phyloP scores from a whole-genome alignment of 2,113 vertebrate genomes.

The Colistium nudipinnis region DNA sequence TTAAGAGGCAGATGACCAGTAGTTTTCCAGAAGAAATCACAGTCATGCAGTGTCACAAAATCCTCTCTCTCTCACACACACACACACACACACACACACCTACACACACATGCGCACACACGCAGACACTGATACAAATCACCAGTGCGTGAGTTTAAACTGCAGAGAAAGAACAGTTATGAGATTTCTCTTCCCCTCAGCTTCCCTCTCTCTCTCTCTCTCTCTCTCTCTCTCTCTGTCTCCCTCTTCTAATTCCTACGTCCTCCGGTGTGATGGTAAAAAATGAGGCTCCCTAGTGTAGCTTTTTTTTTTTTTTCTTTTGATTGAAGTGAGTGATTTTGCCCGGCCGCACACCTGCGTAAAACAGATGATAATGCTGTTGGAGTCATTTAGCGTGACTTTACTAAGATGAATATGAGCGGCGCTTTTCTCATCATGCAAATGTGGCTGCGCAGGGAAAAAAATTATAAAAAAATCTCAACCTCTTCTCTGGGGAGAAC shows the following conservation, averaged over 20 bases:
- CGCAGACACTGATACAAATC: slow-evolving; percentile 33
- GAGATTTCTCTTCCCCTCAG: slow-evolving; percentile 35
- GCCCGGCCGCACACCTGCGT: slow-evolving; percentile 88
- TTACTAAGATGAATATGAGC: slow-evolving; percentile 87
- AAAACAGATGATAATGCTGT: slow-evolving; percentile 94
- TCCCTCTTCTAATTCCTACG: slow-evolving; percentile 80
- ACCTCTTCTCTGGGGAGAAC: slow-evolving; percentile 54
- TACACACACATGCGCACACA: slow-evolving; percentile 13
- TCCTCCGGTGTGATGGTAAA: slow-evolving; percentile 86
- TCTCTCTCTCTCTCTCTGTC: slow-evolving; percentile 24
- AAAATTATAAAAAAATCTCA: slow-evolving; percentile 59
- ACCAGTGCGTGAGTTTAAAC: slow-evolving; percentile 41
- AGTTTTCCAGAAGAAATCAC: not conserved
- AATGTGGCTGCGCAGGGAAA: slow-evolving; percentile 78
- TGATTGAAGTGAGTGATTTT: slow-evolving; percentile 95
- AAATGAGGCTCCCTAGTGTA: slow-evolving; percentile 85
- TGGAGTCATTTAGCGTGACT: slow-evolving; percentile 95
- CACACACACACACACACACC: slow-evolving; percentile 33
- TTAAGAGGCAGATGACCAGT: not conserved
- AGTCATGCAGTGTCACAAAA: no score
- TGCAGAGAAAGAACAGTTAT: slow-evolving; percentile 60
- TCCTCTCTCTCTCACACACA: no score
- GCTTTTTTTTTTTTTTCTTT: no score
- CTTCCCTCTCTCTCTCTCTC: slow-evolving; percentile 15
- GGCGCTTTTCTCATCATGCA: slow-evolving; percentile 91